These are phyloP conservation scores for Ectemnius continuus DNA, from an alignment of 2,888 invertebrate species.

Conservation along the genomic window DNA sequence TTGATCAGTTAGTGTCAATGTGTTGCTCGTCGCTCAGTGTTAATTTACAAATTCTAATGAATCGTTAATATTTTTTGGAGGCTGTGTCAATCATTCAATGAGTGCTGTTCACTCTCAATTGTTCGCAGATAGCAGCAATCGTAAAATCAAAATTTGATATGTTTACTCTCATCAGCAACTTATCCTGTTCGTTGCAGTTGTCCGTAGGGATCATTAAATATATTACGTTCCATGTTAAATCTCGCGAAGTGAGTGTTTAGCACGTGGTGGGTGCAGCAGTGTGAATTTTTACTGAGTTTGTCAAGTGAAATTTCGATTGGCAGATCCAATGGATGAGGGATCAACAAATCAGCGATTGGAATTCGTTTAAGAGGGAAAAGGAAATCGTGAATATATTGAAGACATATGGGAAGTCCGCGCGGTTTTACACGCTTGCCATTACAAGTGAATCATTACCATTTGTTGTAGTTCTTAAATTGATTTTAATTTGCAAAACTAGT, in stretches of 20 bases:
- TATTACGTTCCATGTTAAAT: neutral
- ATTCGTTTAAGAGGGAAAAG: neutral
- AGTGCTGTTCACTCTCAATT: neutral
- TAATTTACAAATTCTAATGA: too few species aligned
- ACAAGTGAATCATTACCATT: neutral
- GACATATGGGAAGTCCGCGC: neutral
- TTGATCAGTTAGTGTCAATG: too few species aligned
- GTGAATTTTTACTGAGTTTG: neutral
- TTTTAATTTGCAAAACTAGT: too few species aligned
- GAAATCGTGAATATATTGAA: neutral
- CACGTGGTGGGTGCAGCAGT: neutral
- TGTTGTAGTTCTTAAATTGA: too few species aligned
- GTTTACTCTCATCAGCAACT: neutral
- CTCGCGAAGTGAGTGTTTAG: neutral
- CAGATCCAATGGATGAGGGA: neutral
- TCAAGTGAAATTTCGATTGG: neutral
- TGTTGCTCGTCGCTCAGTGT: too few species aligned
- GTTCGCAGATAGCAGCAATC: neutral
- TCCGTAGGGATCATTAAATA: neutral
- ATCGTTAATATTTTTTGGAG: neutral
- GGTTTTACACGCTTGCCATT: neutral
- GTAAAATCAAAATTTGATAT: neutral
- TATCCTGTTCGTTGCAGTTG: neutral
- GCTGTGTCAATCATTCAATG: neutral
- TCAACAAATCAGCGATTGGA: neutral